Evolutionary conservation across 64 coral and sea anemone species (phyloP), one percentile per base, ranked within the genome.

Genomic region (Trachythela sp.): DNA sequence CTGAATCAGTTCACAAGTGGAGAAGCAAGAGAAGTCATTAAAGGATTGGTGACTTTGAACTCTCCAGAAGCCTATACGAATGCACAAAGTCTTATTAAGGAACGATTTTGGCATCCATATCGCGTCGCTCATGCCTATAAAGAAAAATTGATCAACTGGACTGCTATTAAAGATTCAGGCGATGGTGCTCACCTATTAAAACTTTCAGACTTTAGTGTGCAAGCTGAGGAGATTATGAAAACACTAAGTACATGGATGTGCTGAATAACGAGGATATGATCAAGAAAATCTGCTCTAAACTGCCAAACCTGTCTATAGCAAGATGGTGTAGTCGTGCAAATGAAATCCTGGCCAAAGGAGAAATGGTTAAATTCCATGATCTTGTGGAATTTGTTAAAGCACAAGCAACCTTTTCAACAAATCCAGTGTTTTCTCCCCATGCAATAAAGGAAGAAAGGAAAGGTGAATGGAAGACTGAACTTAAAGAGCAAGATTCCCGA

Each of bases 81-180:
- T 15, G 87, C 88, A 0, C 43, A 60, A 17, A 14, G 9, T 26
- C 75, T 90, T 24, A n/a, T 90, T 4, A 54, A 90, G 51, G 54
- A 92, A 87, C 39, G 85, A 36, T 92, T 92, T 87, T 77, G 89
- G 48, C 48, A 90, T 70, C 37, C 48, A 38, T 90, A 85, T 45
- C 22, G 50, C 42, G 48, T 92, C 30, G 86, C 91, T 22, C 40
- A 87, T 42, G 64, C 91, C 2, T 92, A 48, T 68, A 92, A 87
- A 36, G 43, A 26, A 56, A 92, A 87, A 59, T 45, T 92, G 36
- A 45, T 85, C 20, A 49, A 77, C 56, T 84, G 84, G 52, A 68
- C 84, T 29, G 13, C 36, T 7, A 92, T 92, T 33, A 86, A 87
- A 60, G n/a, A n/a, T n/a, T 8, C 85, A 33, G 77, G 26, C 60